These are phyloP conservation scores for Sorex fumeus DNA, from an alignment of 2,113 vertebrate genomes.

Conservation along the genomic window DNA sequence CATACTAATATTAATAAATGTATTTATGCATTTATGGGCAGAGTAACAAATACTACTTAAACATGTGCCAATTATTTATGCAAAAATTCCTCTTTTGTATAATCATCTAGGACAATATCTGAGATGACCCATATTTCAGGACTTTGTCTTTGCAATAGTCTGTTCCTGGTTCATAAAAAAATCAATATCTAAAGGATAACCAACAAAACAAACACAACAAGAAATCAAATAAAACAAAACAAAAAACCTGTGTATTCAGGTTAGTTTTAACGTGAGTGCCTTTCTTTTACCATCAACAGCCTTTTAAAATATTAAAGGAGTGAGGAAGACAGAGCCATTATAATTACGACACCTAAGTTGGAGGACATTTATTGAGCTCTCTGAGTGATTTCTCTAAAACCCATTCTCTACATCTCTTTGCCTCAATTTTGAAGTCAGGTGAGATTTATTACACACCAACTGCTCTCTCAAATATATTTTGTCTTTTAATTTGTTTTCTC, in stretches of 20 bases:
- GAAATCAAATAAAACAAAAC: not conserved
- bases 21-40: no score
- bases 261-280: not conserved
- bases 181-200: not conserved
- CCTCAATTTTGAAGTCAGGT: not conserved
- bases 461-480: not conserved
- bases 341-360: not conserved
- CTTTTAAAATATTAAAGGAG: not conserved
- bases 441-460: not conserved
- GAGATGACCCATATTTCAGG: not conserved
- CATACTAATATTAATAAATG: no score
- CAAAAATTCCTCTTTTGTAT: not conserved
- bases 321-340: not conserved
- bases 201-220: not conserved
- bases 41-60: no score
- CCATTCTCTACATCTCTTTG: not conserved
- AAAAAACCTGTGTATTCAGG: not conserved
- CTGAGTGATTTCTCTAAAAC: not conserved
- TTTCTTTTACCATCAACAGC: not conserved
- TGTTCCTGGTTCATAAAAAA: constrained; percentile 16
- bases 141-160: constrained; percentile 5
- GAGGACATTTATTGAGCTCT: not conserved
- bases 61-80: no score
- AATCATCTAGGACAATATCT: not conserved
- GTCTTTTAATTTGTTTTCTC: not conserved